Evolutionary conservation across 1,140 invertebrate genomes (phyloP), one percentile per base, ranked within the genome.

Genomic region (Hyles vespertilio): DNA sequence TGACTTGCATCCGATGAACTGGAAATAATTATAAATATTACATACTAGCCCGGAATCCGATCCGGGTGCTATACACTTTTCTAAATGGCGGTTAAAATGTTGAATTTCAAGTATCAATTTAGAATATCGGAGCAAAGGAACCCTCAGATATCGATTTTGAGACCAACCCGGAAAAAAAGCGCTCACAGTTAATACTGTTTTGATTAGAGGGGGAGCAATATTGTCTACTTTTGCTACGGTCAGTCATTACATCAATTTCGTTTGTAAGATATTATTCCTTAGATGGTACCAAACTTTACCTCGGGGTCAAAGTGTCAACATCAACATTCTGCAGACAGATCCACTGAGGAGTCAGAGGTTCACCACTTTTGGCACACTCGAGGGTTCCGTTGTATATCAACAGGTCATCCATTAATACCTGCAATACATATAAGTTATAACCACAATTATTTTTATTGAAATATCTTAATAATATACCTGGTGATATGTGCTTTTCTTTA

Each of bases 381-480:
- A 94, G 76, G 3, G 88, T 90, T 11, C 94, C 94, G 82, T 95
- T 95, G 72, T 94, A 95, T n/a, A 96, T 87, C 48, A 96, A 74
- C 44, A 95, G 81, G 78, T 95, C 94, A 81, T 96, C 94, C 34
- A 96, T 92, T 63, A 95, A 84, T 55, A 96, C 91, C 93, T 94
- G 61, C 32, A 80, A 73, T 0, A n/a, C 22, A n/a, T 48, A 12
- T 6, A 48, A 11, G 3, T 48, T 48, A 48, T 48, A 8, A n/a
- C 1, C 1, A 5, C 5, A 40, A 40, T 40, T 40, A 5, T 40
- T 40, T 36, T 40, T 12, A 48, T 6, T 48, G 47, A 12, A 3
- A 48, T 2, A 5, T 48, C 11, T 10, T 46, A 46, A 3, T 11
- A 3, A 46, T 11, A 46, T 4, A 7, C 11, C 11, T 5, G 4